Evolutionary conservation across 2,113 vertebrate species (phyloP), one percentile per base, ranked within the genome.

Genomic region (Apteryx owenii): DNA sequence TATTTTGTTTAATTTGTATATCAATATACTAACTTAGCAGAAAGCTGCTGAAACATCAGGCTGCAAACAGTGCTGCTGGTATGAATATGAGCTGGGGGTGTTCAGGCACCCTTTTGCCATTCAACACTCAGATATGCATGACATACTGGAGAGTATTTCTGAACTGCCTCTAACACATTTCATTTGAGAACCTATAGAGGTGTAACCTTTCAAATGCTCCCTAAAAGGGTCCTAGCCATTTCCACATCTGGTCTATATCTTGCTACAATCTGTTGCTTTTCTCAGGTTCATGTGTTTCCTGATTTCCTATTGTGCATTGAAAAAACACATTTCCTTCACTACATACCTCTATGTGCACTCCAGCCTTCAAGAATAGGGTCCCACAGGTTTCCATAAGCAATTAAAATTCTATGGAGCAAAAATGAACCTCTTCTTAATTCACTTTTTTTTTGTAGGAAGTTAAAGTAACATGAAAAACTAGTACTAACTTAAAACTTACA

Each of bases 271-370:
- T 92, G 31, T 93, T 94, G 53, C 69, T 90, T 58, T 80, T 94
- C 86, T 88, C 81, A 89, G 71, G 66, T 93, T 91, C 84, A 62
- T 36, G 28, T 72, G 44, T 85, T 96, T 95, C 91, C 93, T 88
- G 91, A 89, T 87, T 95, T 94, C 86, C 94, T 54, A 16, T 91
- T 95, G 86, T 93, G 81, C 79, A 92, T 71, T 89, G 71, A 82
- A 92, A 95, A 85, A 73, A 10, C 38, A 31, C 54, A 88, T 87
- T 91, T 93, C 89, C 90, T 78, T 40, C 60, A 40, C 75, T 78
- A 60, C 44, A 23, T 89, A 60, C 16, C 91, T 80, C 51, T 79
- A 42, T 50, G 25, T 58, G 14, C 68, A 62, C 79, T 84, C 78
- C 62, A 93, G 15, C 48, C 90, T 92, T 89, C 42, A 87, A 92